Conservation (phyloP, 53 echinoderm and acorn worm genomes). For the Holothuria scabra region DNA sequence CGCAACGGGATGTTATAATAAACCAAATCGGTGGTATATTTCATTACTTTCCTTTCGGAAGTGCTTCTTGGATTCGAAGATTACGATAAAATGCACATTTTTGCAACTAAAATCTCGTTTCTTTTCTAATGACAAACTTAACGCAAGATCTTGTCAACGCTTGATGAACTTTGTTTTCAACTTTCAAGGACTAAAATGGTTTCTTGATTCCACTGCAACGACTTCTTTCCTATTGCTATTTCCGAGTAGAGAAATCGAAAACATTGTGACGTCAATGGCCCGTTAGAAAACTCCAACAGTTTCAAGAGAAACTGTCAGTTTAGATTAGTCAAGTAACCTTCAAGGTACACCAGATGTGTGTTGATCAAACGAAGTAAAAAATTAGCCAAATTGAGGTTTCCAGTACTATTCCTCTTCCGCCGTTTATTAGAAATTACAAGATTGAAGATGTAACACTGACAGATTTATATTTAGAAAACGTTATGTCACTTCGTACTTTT, state of each 20-base stretch:
- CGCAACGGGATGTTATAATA: no score
- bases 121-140: background rate
- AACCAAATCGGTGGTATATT: no score
- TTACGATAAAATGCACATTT: no score
- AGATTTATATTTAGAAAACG: conserved; percentile 11
- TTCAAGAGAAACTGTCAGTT: conserved; percentile 14
- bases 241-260: background rate
- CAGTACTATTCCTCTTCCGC: conserved; percentile 15
- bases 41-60: no score
- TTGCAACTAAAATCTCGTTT: no score
- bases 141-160: background rate
- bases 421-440: conserved; percentile 17
- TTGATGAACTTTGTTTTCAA: background rate
- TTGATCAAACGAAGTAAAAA: conserved; percentile 20
- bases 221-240: background rate
- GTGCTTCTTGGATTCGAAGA: no score
- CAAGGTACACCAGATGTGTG: conserved; percentile 37
- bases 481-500: background rate
- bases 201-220: background rate
- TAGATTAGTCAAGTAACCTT: conserved; percentile 6
- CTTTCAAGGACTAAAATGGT: background rate
- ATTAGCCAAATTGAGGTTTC: conserved; percentile 9
- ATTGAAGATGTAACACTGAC: conserved; percentile 19
- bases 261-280: conserved; percentile 17
- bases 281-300: no score